phyloP scores from a whole-genome alignment of 2,888 invertebrate species.

The Drosophila anceps region DNA sequence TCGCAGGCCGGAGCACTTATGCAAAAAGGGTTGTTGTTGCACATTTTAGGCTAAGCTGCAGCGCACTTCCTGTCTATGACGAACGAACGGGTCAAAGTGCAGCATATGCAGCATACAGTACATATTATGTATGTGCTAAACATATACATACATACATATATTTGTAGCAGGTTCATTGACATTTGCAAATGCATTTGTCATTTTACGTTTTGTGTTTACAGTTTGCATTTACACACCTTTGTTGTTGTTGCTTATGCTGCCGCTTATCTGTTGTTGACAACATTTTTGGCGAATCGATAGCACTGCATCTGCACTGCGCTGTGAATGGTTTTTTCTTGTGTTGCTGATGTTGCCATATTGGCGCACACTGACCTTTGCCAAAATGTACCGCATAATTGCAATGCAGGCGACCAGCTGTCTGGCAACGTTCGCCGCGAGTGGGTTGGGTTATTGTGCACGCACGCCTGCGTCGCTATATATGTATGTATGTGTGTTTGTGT shows the following conservation, averaged over 20 bases:
- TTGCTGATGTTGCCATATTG: slow-evolving; percentile 23
- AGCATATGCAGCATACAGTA: background rate
- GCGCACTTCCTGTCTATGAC: slow-evolving; percentile 35
- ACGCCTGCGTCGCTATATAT: slow-evolving; percentile 11
- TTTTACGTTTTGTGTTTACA: slow-evolving; percentile 42
- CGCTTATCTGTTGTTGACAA: slow-evolving; percentile 11
- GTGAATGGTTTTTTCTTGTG: slow-evolving; percentile 24
- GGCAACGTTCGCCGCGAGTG: slow-evolving; percentile 27
- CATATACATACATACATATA: slow-evolving; percentile 5
- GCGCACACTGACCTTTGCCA: slow-evolving; percentile 57
- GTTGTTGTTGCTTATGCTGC: slow-evolving; percentile 6
- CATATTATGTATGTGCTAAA: background rate
- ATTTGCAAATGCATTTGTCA: slow-evolving; percentile 49
- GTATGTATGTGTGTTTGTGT: too few relatives aligned
- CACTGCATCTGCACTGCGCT: slow-evolving; percentile 41
- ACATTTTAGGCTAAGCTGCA: slow-evolving; percentile 57
- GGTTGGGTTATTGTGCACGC: slow-evolving; percentile 17
- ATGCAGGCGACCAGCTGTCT: slow-evolving; percentile 56
- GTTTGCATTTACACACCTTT: slow-evolving; percentile 42
- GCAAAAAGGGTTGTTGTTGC: slow-evolving; percentile 45
- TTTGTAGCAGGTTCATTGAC: slow-evolving; percentile 53
- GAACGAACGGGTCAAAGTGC: slow-evolving; percentile 13
- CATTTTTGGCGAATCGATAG: slow-evolving; percentile 58
- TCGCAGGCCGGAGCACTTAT: slow-evolving; percentile 7
- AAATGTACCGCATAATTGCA: slow-evolving; percentile 32